phyloP scores from a whole-genome alignment of 1,140 invertebrate species.

The Listronotus oregonensis region DNA sequence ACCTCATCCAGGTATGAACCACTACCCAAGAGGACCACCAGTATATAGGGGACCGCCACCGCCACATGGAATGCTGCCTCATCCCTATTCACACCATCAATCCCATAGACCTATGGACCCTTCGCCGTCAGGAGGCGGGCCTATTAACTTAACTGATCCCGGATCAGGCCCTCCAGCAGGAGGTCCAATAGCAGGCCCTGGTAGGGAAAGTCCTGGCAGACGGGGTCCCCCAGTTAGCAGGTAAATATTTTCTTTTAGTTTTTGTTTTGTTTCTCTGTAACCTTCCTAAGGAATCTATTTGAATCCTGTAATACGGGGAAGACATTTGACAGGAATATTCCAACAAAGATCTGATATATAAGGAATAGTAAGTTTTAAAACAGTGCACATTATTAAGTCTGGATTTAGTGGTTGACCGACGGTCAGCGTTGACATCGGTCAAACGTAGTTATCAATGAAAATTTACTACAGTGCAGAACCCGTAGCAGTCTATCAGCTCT shows the following conservation, averaged over 20 bases:
- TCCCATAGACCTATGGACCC: slow-evolving; percentile 63
- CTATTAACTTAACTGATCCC: slow-evolving; percentile 52
- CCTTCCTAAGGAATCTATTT: no score
- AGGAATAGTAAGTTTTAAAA: no score
- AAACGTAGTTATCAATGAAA: no score
- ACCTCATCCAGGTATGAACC: slow-evolving; percentile 30
- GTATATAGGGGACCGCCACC: slow-evolving; percentile 27
- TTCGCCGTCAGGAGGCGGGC: slow-evolving; percentile 52
- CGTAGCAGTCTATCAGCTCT: no score
- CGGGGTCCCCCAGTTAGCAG: background rate
- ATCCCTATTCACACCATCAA: slow-evolving; percentile 48
- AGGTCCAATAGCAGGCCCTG: background rate
- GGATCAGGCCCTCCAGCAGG: slow-evolving; percentile 23
- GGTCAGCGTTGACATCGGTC: no score
- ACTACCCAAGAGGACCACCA: slow-evolving; percentile 36
- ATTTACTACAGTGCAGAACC: no score
- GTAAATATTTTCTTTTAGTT: background rate
- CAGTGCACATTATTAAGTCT: no score
- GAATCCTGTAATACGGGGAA: no score
- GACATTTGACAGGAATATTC: no score
- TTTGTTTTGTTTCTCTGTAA: no score
- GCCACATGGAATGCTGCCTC: background rate
- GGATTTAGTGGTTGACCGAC: no score
- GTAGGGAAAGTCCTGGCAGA: background rate
- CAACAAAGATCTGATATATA: no score